Evolutionary conservation across 2,888 invertebrate species (phyloP), one percentile per base, ranked within the genome.

Genomic region (Cryptus viduatorius): DNA sequence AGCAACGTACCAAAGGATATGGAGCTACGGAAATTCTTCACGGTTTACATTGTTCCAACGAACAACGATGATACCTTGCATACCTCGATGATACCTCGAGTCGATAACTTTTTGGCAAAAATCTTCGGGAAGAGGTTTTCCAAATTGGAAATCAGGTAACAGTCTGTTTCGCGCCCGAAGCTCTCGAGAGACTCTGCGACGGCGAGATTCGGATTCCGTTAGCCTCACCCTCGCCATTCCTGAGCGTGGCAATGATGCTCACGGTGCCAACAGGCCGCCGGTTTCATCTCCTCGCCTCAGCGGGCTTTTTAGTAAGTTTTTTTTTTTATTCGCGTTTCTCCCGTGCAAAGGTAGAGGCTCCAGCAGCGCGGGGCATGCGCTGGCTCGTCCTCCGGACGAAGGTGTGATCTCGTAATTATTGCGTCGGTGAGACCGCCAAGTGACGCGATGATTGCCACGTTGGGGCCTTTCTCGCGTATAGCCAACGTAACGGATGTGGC

Each of bases 371-470:
- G 83, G 78, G 86, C 71, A 76, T 73, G 82, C 67, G 81, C 71
- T 65, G 80, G 85, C 76, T 75, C 82, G 82, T 69, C 83, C 83
- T 79, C 67, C 79, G 76, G 85, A 85, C 86, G 81, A 87, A 89
- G 89, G 90, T 88, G 91, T 89, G 89, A 92, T 92, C 90, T 90
- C 89, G 89, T 91, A 91, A 92, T 92, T 92, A 92, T 91, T 89
- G 89, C 89, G 88, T 89, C 89, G 87, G 85, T 84, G 84, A 83
- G 87, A 86, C 87, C 87, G 88, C 88, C 88, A 88, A 90, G 88
- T 91, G 91, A 92, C 90, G 89, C 90, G 92, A 90, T 91, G 90
- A 92, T 92, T 92, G 89, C 90, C 87, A 90, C 88, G 89, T 90
- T 89, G 79, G 68, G 31, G 56, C 59, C 12, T 12, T 42, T 16